These are phyloP conservation scores for Druceiella hillmani DNA, from an alignment of 2,888 invertebrate species.

Conservation along the genomic window DNA sequence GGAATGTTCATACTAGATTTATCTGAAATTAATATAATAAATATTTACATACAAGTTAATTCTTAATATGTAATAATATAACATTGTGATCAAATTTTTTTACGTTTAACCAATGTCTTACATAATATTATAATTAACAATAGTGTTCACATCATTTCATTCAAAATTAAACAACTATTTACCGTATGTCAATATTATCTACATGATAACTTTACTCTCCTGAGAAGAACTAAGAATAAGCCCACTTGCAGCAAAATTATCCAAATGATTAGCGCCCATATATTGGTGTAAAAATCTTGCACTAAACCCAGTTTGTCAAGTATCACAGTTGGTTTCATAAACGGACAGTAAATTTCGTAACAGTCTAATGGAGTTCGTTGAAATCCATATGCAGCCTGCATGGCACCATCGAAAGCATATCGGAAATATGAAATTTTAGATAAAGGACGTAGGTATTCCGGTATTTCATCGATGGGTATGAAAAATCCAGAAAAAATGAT, in stretches of 20 bases:
- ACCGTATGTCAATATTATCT: too few species aligned
- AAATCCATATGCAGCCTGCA: slow-evolving; percentile 67
- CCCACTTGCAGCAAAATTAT: slow-evolving; percentile 50
- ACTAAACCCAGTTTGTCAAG: slow-evolving; percentile 57
- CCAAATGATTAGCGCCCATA: slow-evolving; percentile 53
- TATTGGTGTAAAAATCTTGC: slow-evolving; percentile 40
- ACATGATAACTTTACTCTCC: slow-evolving; percentile 39
- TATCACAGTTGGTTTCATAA: slow-evolving; percentile 49
- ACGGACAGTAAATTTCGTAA: slow-evolving; percentile 49
- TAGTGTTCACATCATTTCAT: too few species aligned
- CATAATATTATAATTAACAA: too few species aligned
- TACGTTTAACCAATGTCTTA: too few species aligned
- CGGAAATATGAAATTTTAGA: slow-evolving; percentile 70
- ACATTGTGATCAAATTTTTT: too few species aligned
- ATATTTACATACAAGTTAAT: too few species aligned
- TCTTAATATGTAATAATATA: too few species aligned
- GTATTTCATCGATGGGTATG: slow-evolving; percentile 68
- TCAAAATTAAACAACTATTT: too few species aligned
- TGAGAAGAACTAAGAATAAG: slow-evolving; percentile 48
- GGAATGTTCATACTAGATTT: too few species aligned
- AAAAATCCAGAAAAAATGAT: slow-evolving; percentile 82
- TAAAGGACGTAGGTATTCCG: slow-evolving; percentile 61
- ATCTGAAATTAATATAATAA: too few species aligned
- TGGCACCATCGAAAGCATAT: slow-evolving; percentile 69
- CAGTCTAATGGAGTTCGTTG: slow-evolving; percentile 57